Conservation (phyloP, 1,140 invertebrate species). For the Drosophila insularis region DNA sequence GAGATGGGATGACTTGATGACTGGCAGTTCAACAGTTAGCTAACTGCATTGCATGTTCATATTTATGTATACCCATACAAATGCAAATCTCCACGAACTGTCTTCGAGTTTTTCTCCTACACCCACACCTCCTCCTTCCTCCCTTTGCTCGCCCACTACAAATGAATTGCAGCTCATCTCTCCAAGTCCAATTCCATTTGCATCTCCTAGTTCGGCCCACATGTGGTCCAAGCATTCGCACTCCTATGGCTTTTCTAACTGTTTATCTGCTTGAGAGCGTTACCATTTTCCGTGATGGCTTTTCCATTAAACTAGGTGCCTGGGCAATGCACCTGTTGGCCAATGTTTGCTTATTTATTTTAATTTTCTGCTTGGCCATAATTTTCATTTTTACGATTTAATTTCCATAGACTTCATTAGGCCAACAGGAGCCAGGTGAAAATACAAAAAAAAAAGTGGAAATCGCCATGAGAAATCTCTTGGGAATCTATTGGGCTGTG, state of each 20-base stretch:
- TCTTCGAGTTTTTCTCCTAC: not conserved
- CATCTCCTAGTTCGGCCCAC: slow-evolving; percentile 53
- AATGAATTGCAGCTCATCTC: slow-evolving; percentile 40
- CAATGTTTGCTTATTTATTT: slow-evolving; percentile 33
- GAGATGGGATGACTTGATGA: slow-evolving; percentile 10
- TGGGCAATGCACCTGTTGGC: slow-evolving; percentile 42
- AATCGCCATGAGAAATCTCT: slow-evolving; percentile 36
- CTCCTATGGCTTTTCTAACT: slow-evolving; percentile 70
- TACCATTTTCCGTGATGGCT: slow-evolving; percentile 42
- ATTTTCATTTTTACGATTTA: slow-evolving; percentile 63
- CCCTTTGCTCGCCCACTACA: not conserved
- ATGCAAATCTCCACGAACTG: not conserved
- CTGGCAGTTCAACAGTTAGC: slow-evolving; percentile 26
- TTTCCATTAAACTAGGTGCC: slow-evolving; percentile 41
- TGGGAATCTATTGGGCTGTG: slow-evolving; percentile 39
- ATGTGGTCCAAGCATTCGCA: slow-evolving; percentile 62
- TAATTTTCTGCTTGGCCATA: slow-evolving; percentile 35
- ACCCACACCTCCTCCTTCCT: slow-evolving; percentile 8
- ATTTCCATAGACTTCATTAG: slow-evolving; percentile 70
- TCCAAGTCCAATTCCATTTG: slow-evolving; percentile 16
- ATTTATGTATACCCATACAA: slow-evolving; percentile 30
- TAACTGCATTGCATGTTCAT: slow-evolving; percentile 31
- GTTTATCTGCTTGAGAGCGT: slow-evolving; percentile 72
- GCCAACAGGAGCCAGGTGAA: slow-evolving; percentile 26
- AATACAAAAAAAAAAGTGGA: slow-evolving; percentile 41